phyloP scores from a whole-genome alignment of 1,140 invertebrate genomes.

The Oryzaephilus surinamensis region DNA sequence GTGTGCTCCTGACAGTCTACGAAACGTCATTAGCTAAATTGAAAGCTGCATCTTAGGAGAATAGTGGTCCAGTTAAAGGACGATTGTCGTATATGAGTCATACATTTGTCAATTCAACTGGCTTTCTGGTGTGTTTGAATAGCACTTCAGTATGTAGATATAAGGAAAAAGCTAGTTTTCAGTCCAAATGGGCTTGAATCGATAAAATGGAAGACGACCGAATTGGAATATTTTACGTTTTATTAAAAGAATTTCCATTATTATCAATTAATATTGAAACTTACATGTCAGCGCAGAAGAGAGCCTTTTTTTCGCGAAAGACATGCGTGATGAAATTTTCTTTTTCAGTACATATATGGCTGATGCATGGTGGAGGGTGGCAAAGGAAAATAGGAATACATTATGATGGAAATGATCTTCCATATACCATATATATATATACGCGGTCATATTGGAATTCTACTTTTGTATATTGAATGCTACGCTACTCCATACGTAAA shows the following conservation, averaged over 20 bases:
- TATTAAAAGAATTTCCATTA: slow-evolving; percentile 8
- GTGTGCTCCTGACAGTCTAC: slow-evolving; percentile 35
- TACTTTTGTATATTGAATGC: too few species aligned
- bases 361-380: too few species aligned
- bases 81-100: slow-evolving; percentile 8
- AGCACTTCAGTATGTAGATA: slow-evolving; percentile 36
- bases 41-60: slow-evolving; percentile 34
- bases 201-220: slow-evolving; percentile 31
- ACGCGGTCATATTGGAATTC: too few species aligned
- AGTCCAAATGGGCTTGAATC: slow-evolving; percentile 33
- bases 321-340: too few species aligned
- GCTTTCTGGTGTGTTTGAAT: slow-evolving; percentile 29
- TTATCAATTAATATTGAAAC: slow-evolving; percentile 13
- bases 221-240: slow-evolving; percentile 22
- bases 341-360: too few species aligned
- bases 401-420: too few species aligned
- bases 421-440: too few species aligned
- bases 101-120: slow-evolving; percentile 10
- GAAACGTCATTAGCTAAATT: slow-evolving; percentile 38
- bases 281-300: too few species aligned
- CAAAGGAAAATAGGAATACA: too few species aligned
- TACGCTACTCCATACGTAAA: too few species aligned
- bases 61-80: slow-evolving; percentile 19
- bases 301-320: too few species aligned
- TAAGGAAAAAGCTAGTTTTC: slow-evolving; percentile 36